These are phyloP conservation scores for Rhynchomys soricoides DNA, from an alignment of 2,113 vertebrate species.

Conservation along the genomic window DNA sequence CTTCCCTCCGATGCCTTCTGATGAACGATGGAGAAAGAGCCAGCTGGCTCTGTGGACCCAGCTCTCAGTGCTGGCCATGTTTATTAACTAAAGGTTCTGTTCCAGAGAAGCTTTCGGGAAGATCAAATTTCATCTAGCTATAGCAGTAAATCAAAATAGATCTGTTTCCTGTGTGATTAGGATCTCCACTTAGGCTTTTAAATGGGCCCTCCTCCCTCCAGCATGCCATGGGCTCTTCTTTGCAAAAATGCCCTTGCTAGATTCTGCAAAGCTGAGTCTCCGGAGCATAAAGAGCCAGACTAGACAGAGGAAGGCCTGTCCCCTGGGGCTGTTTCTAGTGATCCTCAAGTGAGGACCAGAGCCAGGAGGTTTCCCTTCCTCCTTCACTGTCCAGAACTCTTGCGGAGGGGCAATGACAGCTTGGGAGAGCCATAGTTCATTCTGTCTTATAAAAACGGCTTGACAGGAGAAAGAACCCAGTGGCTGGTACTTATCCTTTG, in stretches of 20 bases:
- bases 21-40: background rate
- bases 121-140: constrained; percentile 15
- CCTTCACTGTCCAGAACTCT: background rate
- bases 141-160: constrained; percentile 21
- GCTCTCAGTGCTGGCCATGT: background rate
- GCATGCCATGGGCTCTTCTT: background rate
- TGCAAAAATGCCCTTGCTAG: background rate
- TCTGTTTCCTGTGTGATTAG: background rate
- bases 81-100: background rate
- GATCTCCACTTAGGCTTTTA: background rate
- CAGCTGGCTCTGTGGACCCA: background rate
- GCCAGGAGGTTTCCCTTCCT: background rate
- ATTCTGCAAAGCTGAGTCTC: background rate
- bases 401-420: background rate
- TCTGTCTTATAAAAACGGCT: constrained; percentile 40
- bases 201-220: background rate
- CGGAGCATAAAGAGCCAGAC: background rate
- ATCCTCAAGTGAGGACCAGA: background rate
- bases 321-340: background rate
- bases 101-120: background rate
- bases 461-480: background rate
- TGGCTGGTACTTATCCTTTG: constrained; percentile 16
- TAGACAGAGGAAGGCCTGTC: background rate
- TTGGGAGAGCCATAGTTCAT: background rate
- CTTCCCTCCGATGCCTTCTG: background rate